Evolutionary conservation across 92 coral and sea anemone species (phyloP), one percentile per base, ranked within the genome.

Genomic region (Nematostella vectensis): DNA sequence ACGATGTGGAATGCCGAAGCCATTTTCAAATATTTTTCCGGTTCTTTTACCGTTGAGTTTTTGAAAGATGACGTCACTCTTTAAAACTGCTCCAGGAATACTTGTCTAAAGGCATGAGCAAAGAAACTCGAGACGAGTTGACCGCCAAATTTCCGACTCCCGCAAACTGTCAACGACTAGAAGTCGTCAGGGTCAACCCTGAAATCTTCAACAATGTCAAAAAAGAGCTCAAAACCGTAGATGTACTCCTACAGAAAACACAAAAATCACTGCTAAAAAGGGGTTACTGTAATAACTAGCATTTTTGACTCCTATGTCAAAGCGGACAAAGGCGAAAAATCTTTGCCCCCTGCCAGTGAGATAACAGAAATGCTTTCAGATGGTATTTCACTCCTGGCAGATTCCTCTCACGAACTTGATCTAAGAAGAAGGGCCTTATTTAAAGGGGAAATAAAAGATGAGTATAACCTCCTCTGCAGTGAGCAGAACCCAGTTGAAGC

Each of bases 401-500:
- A 62, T 48, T 58, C 69, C 11, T 62, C 69, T 33, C 69, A 62
- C 45, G 62, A 56, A 56, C 29, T 56, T 29, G 62, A 56, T 27
- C 25, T 66, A 26, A 27, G 72, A 44, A 55, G 64, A 27, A 24
- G 72, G 40, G 38, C 54, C 29, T 29, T 42, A 44, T 66, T 66
- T 16, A 55, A 55, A 29, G 45, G 28, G 6, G 72, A 66, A 28
- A 66, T 66, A 59, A 66, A 66, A 55, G 40, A 58, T 0, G 64
- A 67, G 44, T 67, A 55, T 47, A 15, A 38, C 25, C 63, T 56
- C 8, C 63, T 55, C 0, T 67, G 72, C 27, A 67, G 72, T 45
- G 72, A 67, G 39, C 72, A 67, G 42, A 67, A 67, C 25, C 72
- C 72, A 39, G 72, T 67, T 16, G 47, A 67, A 49, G 48, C 42